Conservation (phyloP, 2,888 invertebrate species). For the Trichopoda pennipes region DNA sequence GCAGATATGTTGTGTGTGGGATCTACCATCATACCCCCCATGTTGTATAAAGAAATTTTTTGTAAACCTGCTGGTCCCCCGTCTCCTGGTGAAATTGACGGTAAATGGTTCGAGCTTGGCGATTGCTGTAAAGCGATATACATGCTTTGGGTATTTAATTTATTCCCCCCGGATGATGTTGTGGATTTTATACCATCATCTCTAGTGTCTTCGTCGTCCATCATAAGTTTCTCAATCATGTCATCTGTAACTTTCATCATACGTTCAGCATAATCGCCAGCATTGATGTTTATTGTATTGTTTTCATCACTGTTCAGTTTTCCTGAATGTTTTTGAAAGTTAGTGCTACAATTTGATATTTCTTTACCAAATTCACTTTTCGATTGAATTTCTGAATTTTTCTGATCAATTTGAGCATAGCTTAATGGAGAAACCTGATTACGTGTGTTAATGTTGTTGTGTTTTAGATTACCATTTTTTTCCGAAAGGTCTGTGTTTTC, state of each 20-base stretch:
- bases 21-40: constrained; percentile 67
- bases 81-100: constrained; percentile 61
- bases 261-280: constrained; percentile 80
- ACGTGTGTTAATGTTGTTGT: constrained; percentile 1
- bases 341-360: not conserved
- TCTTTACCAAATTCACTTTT: constrained; percentile 41
- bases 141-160: constrained; percentile 39
- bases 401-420: too few relatives aligned
- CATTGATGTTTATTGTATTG: constrained; percentile 56
- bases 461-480: constrained; percentile 21
- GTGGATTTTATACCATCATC: constrained; percentile 28
- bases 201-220: constrained; percentile 83
- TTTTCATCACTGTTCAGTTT: not conserved
- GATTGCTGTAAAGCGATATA: constrained; percentile 60
- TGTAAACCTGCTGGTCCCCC: constrained; percentile 60
- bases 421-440: not conserved
- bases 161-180: constrained; percentile 26
- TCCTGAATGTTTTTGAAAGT: constrained; percentile 21
- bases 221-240: constrained; percentile 88
- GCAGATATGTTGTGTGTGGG: constrained; percentile 73
- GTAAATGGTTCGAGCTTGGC: constrained; percentile 43
- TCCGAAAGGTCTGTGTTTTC: constrained; percentile 9
- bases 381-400: constrained; percentile 19
- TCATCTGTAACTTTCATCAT: constrained; percentile 86
- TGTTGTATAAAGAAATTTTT: constrained; percentile 45